Evolutionary conservation across 2,888 invertebrate species (phyloP), one percentile per base, ranked within the genome.

Genomic region (Drosophila affinis): DNA sequence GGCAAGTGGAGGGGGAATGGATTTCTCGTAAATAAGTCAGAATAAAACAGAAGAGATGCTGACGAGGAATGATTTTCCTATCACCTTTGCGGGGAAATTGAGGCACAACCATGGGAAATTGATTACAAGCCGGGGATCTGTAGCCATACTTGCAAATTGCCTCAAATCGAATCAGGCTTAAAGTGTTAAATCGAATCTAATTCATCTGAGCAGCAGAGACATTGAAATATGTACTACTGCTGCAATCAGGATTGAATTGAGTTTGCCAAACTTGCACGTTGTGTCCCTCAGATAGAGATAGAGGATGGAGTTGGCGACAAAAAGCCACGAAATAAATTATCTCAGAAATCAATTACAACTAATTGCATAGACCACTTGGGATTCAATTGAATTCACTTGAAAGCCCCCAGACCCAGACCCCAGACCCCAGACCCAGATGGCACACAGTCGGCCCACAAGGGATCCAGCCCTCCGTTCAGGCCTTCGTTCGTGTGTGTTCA

Each of bases 321-420:
- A 80, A 84, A 79, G 82, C 75, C 77, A 84, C 77, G 72, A 81
- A 62, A 82, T 82, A 85, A 85, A 85, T 82, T 83, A 82, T 82
- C 85, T 85, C 85, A 75, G 76, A 82, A 85, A 85, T 79, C 81
- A 82, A 82, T 82, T 82, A 85, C 85, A 81, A 77, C 85, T 82
- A 85, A 85, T 82, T 85, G 85, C 79, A 82, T 79, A 82, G 80
- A 79, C 82, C 82, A 82, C 79, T 82, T 82, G 77, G 75, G 82
- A 82, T 76, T 77, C 82, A 85, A 82, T 82, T 84, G 79, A 79
- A 81, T 81, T 84, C 81, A 81, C 75, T 77, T 79, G 75, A 78
- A 78, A 67, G 64, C 58, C 46, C n/a, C n/a, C 68, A 69, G 52
- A 46, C 6, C 29, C 18, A 18, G 56, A 46, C 46, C 9, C 32